These are phyloP conservation scores for Gallinago media DNA, from an alignment of 2,113 vertebrate genomes.

Conservation along the genomic window DNA sequence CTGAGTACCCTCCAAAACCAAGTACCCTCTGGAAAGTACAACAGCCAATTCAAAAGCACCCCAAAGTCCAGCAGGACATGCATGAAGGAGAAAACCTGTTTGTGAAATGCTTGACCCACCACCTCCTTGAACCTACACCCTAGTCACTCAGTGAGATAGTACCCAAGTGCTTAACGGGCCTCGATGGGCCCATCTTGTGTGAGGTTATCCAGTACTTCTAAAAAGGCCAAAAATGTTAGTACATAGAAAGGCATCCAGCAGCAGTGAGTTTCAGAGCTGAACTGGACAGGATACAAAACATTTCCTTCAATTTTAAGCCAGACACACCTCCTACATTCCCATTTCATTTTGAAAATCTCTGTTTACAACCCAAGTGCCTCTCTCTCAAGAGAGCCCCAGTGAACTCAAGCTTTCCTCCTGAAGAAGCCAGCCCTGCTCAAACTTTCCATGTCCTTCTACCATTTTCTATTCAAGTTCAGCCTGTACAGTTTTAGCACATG, in stretches of 20 bases:
- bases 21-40: neutral
- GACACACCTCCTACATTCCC: neutral
- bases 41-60: neutral
- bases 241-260: neutral
- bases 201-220: neutral
- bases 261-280: neutral
- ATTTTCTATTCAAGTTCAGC: neutral
- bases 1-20: neutral
- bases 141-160: neutral
- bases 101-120: neutral
- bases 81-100: neutral
- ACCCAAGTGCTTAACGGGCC: neutral
- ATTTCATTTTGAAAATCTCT: neutral
- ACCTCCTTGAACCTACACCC: neutral
- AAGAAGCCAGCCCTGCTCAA: neutral
- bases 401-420: neutral
- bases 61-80: neutral
- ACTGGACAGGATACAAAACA: neutral
- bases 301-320: neutral
- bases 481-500: neutral
- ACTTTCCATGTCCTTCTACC: constrained; percentile 1
- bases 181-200: rapidly evolving
- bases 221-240: neutral
- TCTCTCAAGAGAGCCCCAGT: neutral
- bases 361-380: neutral